Evolutionary conservation across 2,113 vertebrate genomes (phyloP).

Genomic region (Cyphomyrus plagiostoma): DNA sequence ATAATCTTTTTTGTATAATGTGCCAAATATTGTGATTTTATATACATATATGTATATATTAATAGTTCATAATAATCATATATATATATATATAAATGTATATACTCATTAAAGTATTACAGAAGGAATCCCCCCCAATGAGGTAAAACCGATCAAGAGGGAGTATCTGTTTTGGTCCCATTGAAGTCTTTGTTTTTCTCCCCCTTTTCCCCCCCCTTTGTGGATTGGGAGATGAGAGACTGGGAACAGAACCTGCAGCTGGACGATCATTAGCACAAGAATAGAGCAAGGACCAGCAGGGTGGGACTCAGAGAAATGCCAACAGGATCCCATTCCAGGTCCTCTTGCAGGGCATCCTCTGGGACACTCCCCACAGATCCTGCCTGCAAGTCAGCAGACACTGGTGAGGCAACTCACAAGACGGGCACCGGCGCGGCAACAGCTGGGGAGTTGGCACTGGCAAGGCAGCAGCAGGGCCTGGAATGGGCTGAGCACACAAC

Average conservation of each 20-base stretch:
- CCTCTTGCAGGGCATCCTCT: no score
- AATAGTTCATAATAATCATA: no score
- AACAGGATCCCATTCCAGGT: no score
- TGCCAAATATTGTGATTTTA: not conserved
- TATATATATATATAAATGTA: not conserved
- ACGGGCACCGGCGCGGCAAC: not conserved
- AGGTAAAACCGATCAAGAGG: not conserved
- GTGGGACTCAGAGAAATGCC: no score
- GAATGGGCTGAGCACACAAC: no score
- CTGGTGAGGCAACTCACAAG: not conserved
- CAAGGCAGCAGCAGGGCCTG: not conserved
- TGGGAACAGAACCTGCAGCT: no score
- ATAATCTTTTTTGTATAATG: not conserved
- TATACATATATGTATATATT: not conserved
- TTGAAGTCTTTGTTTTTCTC: not conserved
- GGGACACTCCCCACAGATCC: not conserved
- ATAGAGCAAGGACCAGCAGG: no score
- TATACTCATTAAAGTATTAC: not conserved
- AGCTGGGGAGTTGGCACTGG: not conserved
- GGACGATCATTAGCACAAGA: no score
- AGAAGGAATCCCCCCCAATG: not conserved
- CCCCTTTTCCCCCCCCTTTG: not conserved
- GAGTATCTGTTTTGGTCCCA: not conserved
- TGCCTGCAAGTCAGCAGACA: not conserved
- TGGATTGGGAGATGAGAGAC: not conserved